Evolutionary conservation across 2,888 invertebrate genomes (phyloP), one percentile per base, ranked within the genome.

Genomic region (Drosophila picticornis): DNA sequence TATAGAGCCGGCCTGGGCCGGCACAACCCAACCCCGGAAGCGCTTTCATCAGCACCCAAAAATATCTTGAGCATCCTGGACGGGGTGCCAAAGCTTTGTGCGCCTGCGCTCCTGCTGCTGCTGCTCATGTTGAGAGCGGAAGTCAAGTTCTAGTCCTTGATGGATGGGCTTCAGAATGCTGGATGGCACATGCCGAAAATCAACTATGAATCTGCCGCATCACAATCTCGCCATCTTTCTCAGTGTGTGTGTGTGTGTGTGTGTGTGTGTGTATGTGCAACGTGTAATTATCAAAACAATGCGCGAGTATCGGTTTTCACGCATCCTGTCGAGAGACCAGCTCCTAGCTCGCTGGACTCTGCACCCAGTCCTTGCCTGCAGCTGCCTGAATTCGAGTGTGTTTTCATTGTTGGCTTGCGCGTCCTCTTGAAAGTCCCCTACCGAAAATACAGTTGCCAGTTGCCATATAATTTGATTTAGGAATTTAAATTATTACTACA

Each of bases 41-140:
- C 87, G 81, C 90, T 90, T 91, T 91, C 83, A 86, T 62, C 75
- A 74, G 90, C 91, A 89, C 88, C 90, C 88, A 85, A 65, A 85
- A 65, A 38, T 56, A 38, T 56, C 56, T 59, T 38, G 55, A 63
- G 60, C 56, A 70, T 72, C 67, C 73, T 67, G 72, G 77, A 56
- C 71, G 63, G 88, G 90, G 83, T 88, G 90, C 78, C 61, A 52
- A 63, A 78, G 72, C 81, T 77, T 77, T 68, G 67, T 76, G 79
- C 79, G 79, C 55, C 73, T 81, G 83, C 83, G 85, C 66, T 75
- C 76, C 77, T 72, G 80, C 40, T 56, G 56, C 50, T 22, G 22
- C 22, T 56, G 38, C 48, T 51, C 51, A 19, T n/a, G 51, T 51
- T 16, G 67, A 61, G 67, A 83, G 71, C 87, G 89, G 84, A 86